Conservation (phyloP, 2,113 vertebrate species). For the Lasiurus cinereus region DNA sequence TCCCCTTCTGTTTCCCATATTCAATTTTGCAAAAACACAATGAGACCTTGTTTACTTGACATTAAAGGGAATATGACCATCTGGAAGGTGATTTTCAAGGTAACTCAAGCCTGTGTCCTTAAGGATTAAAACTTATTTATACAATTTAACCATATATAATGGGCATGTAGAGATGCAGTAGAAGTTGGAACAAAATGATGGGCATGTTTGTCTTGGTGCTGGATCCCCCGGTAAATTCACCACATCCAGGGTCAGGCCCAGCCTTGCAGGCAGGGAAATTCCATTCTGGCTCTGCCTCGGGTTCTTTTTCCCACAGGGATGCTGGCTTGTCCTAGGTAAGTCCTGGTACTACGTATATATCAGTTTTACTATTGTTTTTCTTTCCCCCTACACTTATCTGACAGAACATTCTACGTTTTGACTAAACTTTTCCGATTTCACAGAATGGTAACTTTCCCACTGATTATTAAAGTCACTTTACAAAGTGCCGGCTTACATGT, state of each 20-base stretch:
- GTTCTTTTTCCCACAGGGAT: no score
- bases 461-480: neutral
- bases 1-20: neutral
- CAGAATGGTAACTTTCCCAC: neutral
- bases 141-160: neutral
- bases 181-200: no score
- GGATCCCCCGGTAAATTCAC: no score
- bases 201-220: no score
- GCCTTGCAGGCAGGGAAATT: no score
- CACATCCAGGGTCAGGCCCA: no score
- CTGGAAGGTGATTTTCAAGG: slow-evolving; percentile 19
- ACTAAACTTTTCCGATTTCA: neutral
- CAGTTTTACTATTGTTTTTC: neutral
- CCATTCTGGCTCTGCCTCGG: no score
- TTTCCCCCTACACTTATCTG: neutral
- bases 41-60: neutral
- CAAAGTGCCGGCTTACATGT: rapidly evolving
- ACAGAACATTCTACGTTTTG: neutral
- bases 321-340: no score
- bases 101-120: neutral
- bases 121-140: slow-evolving; percentile 17
- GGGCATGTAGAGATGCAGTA: no score
- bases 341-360: neutral
- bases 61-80: neutral
- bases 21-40: slow-evolving; percentile 16